Base-by-base conservation (phyloP, 1,140 invertebrate species). In the Listronotus oregonensis region DNA sequence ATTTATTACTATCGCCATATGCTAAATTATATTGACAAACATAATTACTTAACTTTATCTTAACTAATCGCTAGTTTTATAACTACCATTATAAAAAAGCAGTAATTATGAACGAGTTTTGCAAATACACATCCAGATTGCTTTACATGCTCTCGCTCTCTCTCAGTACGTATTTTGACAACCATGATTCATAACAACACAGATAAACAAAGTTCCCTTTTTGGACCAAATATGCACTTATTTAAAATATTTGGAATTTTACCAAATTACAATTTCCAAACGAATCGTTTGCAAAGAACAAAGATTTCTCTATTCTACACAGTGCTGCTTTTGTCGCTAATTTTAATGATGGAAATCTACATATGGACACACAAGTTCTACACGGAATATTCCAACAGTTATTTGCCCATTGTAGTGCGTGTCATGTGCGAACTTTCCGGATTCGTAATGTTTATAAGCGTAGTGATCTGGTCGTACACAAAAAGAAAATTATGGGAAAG, bases 281-380 rank as follows among this genome's bases (percentile, higher is more conserved):
- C 37, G 3, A 64, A 64, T 40, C 51, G 61, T 14, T 34, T 64
- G 12, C 37, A 54, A 21, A 14, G 52, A 6, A 37, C 31, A 7
- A 47, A 21, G 37, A 56, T 27, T 6, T 42, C 27, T 27, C 18
- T 64, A n/a, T 14, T 46, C 8, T 64, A 64, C 21, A 40, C 34
- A 15, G 21, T 55, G 8, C 11, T 64, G 18, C 44, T 64, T 14
- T 10, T 55, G 1, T 47, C 32, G 6, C 3, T 56, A 0, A 56
- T 64, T 2, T 9, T 37, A 11, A 14, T 18, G 3, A 64, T 64
- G 61, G 61, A 64, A 49, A 32, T 64, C n/a, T 64, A 55, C 40
- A 64, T 64, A 12, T 64, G 61, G 61, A 15, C 55, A 11, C 49
- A 64, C 18, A 64, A 64, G 43, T 64, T 64, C 15, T 64, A 64